Conservation (phyloP, 2,113 vertebrate genomes). For the Otus sunia region DNA sequence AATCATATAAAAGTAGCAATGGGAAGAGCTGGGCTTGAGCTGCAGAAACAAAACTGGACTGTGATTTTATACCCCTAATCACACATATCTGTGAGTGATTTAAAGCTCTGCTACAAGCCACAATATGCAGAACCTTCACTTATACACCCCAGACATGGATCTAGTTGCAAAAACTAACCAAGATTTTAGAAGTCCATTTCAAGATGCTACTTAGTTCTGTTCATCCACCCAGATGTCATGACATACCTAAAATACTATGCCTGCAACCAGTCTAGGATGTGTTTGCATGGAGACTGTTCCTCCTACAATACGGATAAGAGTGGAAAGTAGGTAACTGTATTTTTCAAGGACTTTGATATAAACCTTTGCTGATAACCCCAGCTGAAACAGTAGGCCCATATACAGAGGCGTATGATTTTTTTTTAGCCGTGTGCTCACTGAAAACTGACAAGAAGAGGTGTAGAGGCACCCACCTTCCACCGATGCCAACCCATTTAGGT, state of each 20-base stretch:
- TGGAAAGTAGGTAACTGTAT: conserved; percentile 23
- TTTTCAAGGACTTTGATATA: conserved; percentile 5
- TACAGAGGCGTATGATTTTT: conserved; percentile 33
- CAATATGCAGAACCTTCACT: not conserved
- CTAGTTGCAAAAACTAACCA: not conserved
- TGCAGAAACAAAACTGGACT: not conserved
- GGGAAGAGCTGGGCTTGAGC: not conserved
- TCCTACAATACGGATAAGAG: conserved; percentile 31
- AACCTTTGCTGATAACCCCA: not conserved
- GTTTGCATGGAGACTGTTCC: conserved; percentile 37
- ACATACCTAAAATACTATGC: not conserved
- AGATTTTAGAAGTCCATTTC: not conserved
- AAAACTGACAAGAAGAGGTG: conserved; percentile 65
- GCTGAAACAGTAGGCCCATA: conserved; percentile 46
- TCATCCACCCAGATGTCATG: not conserved
- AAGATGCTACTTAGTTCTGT: not conserved
- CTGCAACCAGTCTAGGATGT: not conserved
- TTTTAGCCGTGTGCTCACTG: conserved; percentile 27
- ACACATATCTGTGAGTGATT: not conserved
- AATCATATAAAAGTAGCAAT: not conserved
- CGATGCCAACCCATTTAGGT: conserved; percentile 60
- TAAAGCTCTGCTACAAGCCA: not conserved
- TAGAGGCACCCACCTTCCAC: conserved; percentile 61
- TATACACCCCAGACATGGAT: not conserved
- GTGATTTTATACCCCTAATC: not conserved